Base-by-base conservation (phyloP, 2,888 invertebrate genomes). In the Aphodius granarius region DNA sequence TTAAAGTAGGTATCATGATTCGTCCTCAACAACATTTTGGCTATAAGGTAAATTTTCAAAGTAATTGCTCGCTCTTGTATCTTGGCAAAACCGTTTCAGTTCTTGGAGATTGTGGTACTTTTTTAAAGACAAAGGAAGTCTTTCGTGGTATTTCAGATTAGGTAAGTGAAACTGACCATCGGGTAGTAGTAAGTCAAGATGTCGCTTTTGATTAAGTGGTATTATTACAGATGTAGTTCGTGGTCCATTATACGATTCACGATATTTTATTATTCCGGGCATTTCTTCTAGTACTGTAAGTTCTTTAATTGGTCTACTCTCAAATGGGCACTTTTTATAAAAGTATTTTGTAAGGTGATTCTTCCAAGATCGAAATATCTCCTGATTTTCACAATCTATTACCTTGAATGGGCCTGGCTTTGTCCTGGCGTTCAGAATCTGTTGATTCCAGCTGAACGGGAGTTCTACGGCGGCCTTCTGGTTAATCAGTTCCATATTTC, bases 401-500 rank as follows among this genome's bases (percentile, higher is more conserved):
- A 76, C 73, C 63, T 70, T 71, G 64, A 76, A 73, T 65, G 73
- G 71, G 15, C 64, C 23, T 71, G 74, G 74, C 19, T 76, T 76
- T 66, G 22, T 20, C 19, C 72, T 74, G 71, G 74, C 62, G 23
- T 19, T 19, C 62, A 63, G 66, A 73, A 75, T 22, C 63, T 64
- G 20, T 66, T 72, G 68, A 18, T 22, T 63, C 70, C 75, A 75
- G 63, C 73, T 73, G 17, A 21, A 62, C 62, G 73, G 70, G 78
- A 77, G 63, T 63, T 72, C 72, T 76, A 43, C 23, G 43, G 43
- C 43, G 43, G 43, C 43, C 43, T 80, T 71, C 66, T 70, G 75
- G 73, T 79, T 79, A 62, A 80, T 76, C 23, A 79, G 43, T 20
- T 78, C 78, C 76, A 79, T 79, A 71, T 79, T 79, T 73, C 77